Evolutionary conservation across 23 tunicate species (phyloP).

Genomic region (Halocynthia roretzi): DNA sequence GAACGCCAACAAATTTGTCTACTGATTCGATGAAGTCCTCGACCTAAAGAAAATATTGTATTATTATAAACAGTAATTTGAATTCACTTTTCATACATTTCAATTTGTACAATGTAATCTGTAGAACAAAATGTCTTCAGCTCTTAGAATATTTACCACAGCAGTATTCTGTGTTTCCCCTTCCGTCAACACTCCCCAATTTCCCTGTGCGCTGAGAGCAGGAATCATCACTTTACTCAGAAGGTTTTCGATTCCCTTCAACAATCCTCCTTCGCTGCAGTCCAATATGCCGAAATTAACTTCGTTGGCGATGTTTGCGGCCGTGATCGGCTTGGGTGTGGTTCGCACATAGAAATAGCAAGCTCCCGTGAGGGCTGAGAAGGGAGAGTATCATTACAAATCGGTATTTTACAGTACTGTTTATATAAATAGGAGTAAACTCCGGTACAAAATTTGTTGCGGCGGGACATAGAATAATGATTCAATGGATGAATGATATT

Average conservation of each 20-base stretch:
- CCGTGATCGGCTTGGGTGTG: slow-evolving; percentile 46
- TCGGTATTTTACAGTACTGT: too few species aligned
- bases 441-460: too few species aligned
- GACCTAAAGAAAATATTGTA: slow-evolving; percentile 21
- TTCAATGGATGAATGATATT: too few species aligned
- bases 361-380: slow-evolving; percentile 48
- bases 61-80: neutral
- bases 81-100: too few species aligned
- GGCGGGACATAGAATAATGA: too few species aligned
- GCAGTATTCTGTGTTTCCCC: slow-evolving; percentile 58
- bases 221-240: slow-evolving; percentile 53
- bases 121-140: neutral
- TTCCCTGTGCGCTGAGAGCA: slow-evolving; percentile 54
- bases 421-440: too few species aligned
- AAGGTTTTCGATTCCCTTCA: slow-evolving; percentile 59
- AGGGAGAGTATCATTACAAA: neutral
- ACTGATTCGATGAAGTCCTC: slow-evolving; percentile 59
- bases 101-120: too few species aligned
- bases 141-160: slow-evolving; percentile 26
- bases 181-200: slow-evolving; percentile 58
- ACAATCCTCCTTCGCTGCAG: slow-evolving; percentile 60
- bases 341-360: slow-evolving; percentile 74
- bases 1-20: slow-evolving; percentile 54
- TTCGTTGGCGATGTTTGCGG: slow-evolving; percentile 68
- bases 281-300: slow-evolving; percentile 75